phyloP scores from a whole-genome alignment of 2,797 vertebrate genomes.

The Diplodus puntazzo region DNA sequence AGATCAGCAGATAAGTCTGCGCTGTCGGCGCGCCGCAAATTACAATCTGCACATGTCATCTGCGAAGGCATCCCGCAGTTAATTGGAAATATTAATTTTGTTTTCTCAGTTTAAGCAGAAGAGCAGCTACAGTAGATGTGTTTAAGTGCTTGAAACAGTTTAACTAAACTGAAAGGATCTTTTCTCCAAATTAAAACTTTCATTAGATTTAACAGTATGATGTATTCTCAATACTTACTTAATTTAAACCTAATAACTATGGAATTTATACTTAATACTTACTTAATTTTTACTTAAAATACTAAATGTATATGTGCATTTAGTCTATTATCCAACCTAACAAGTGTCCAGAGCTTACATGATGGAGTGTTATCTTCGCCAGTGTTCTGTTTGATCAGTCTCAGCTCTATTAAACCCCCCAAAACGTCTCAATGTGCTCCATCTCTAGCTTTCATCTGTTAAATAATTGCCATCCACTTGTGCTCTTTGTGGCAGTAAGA shows the following conservation, averaged over 20 bases:
- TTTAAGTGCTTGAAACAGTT: not conserved
- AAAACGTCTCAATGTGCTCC: not conserved
- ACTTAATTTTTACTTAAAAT: not conserved
- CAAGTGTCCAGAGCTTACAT: not conserved
- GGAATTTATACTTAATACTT: not conserved
- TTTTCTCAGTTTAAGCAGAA: slow-evolving; percentile 18
- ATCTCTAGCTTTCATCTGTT: slow-evolving; percentile 24
- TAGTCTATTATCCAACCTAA: not conserved
- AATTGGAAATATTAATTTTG: slow-evolving; percentile 28
- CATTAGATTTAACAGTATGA: not conserved
- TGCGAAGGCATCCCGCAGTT: slow-evolving; percentile 23
- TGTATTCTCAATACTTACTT: no score
- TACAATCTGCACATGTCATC: slow-evolving; percentile 31
- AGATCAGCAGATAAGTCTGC: slow-evolving; percentile 52
- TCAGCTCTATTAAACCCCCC: not conserved
- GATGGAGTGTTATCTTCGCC: not conserved
- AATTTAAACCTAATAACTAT: no score
- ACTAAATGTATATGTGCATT: not conserved
- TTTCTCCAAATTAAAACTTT: not conserved
- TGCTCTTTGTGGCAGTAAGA: slow-evolving; percentile 17
- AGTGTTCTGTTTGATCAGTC: slow-evolving; percentile 1
- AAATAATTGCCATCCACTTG: slow-evolving; percentile 6
- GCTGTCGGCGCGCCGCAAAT: slow-evolving; percentile 35
- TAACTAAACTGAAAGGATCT: not conserved
- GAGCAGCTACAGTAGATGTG: slow-evolving; percentile 13